Conservation (phyloP, 64 coral and sea anemone genomes). For the Porites lutea region DNA sequence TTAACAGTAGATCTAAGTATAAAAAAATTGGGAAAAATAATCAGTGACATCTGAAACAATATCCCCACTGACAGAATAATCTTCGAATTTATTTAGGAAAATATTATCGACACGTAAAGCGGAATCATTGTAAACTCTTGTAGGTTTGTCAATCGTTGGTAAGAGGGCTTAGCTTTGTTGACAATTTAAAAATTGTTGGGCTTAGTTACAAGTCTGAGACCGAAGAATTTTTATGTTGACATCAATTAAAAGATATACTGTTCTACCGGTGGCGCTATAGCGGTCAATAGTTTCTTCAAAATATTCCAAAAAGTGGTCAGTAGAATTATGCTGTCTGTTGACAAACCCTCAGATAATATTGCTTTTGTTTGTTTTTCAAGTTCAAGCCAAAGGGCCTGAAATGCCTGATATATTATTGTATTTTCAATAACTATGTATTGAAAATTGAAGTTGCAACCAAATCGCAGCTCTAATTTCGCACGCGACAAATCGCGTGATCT, state of each 20-base stretch:
- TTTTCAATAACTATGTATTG: conserved; percentile 40
- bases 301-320: not conserved
- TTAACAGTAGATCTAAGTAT: not conserved
- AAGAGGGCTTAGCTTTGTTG: conserved; percentile 29
- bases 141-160: conserved; percentile 44
- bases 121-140: not conserved
- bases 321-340: conserved; percentile 41
- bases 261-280: not conserved
- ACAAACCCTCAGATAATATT: conserved; percentile 51
- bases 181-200: conserved; percentile 16
- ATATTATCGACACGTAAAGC: not conserved
- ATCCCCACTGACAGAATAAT: not conserved
- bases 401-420: conserved; percentile 3
- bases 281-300: conserved; percentile 17
- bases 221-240: conserved; percentile 26
- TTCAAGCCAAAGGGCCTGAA: conserved; percentile 38
- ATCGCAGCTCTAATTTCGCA: too few relatives aligned
- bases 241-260: conserved; percentile 21
- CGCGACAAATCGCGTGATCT: too few relatives aligned
- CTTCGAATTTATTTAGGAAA: conserved; percentile 26
- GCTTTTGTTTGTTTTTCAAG: not conserved
- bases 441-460: not conserved
- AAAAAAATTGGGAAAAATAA: not conserved
- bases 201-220: conserved; percentile 51
- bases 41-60: not conserved